A percentile compares a stretch with the other conserved stretches of the same genome.
These are phyloP conservation scores for Paguma larvata DNA, from an alignment of 2,797 vertebrate species.

Conservation along the genomic window DNA sequence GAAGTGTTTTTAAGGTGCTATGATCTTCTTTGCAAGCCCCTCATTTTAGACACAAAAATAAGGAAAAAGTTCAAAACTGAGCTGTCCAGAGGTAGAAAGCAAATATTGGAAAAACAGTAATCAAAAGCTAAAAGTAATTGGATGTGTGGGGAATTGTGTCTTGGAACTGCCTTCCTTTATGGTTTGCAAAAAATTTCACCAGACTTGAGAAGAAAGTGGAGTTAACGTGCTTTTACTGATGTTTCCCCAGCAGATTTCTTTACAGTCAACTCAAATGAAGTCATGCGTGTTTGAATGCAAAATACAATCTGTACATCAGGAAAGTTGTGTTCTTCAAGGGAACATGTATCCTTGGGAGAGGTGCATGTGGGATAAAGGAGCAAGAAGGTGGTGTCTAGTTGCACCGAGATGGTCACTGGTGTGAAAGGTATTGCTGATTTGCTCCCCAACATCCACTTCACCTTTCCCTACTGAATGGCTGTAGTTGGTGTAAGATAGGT, in stretches of 20 bases:
- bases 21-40: not conserved
- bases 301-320: not conserved
- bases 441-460: not conserved
- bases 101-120: conserved; percentile 49
- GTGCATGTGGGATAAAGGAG: no score
- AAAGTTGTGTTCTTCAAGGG: conserved; percentile 3
- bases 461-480: not conserved
- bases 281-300: not conserved
- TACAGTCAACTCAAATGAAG: not conserved
- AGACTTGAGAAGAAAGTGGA: not conserved
- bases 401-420: not conserved
- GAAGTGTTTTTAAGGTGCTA: conserved; percentile 71
- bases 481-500: not conserved
- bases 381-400: not conserved
- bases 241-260: not conserved
- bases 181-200: not conserved
- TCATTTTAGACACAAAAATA: conserved; percentile 41
- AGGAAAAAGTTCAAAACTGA: conserved; percentile 42
- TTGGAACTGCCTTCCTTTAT: not conserved
- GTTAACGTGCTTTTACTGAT: not conserved
- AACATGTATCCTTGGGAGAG: not conserved
- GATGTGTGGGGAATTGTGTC: not conserved
- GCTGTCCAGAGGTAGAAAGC: not conserved
- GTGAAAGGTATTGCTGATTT: not conserved
- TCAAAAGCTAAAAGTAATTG: conserved; percentile 10